These are phyloP conservation scores for Boleophthalmus pectinirostris DNA, from an alignment of 2,113 vertebrate genomes.

Conservation along the genomic window DNA sequence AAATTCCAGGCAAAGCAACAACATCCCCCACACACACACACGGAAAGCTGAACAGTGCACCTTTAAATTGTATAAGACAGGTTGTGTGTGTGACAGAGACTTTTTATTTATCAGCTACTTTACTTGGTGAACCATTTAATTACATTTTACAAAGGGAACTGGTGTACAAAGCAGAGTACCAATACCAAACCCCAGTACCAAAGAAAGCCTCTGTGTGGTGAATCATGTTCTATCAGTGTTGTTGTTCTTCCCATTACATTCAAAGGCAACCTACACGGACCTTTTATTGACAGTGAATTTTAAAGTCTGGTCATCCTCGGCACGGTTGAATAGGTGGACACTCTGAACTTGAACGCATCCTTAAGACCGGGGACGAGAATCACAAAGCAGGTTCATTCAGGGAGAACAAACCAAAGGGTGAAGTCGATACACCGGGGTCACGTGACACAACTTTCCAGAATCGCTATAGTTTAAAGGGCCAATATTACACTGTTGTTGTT, in stretches of 20 bases:
- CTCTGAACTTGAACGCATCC: not conserved
- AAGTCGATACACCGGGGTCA: no score
- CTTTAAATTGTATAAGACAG: no score
- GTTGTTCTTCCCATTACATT: not conserved
- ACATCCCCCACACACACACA: no score
- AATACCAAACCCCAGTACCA: not conserved
- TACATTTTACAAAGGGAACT: no score
- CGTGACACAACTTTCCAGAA: no score
- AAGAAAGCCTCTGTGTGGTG: not conserved
- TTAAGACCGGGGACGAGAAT: not conserved
- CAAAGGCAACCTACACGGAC: not conserved
- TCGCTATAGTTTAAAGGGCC: no score
- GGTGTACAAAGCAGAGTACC: not conserved
- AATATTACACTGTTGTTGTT: no score
- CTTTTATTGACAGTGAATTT: not conserved
- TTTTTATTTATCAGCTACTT: not conserved
- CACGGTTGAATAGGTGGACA: not conserved
- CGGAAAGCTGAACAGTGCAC: no score
- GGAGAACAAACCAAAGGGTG: conserved; percentile 16
- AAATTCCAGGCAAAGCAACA: no score
- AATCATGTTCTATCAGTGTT: not conserved
- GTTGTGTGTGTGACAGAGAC: no score
- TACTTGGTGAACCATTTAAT: no score
- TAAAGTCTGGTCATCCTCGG: not conserved
- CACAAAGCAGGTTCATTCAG: conserved; percentile 19